These are phyloP conservation scores for Mallotus villosus DNA, from an alignment of 2,797 vertebrate genomes.

Conservation along the genomic window DNA sequence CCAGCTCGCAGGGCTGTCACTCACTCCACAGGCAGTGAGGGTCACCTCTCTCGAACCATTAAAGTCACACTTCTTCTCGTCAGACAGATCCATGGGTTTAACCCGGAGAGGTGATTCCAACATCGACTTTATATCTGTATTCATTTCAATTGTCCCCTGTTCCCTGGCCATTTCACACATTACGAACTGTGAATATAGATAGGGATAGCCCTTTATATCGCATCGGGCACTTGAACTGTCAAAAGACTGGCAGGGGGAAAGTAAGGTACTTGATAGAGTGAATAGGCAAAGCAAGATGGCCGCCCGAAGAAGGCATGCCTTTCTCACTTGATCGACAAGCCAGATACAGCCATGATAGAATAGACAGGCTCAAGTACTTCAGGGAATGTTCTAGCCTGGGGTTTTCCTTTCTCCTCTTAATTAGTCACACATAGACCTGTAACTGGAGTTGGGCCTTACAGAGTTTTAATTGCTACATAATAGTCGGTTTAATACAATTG, in stretches of 20 bases:
- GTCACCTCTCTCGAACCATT: neutral
- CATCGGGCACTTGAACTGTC: conserved; percentile 53
- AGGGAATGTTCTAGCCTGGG: conserved; percentile 62
- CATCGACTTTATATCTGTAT: too few species aligned
- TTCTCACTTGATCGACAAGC: conserved; percentile 66
- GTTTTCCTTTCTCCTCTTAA: conserved; percentile 69
- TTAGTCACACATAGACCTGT: conserved; percentile 71
- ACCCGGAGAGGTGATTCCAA: too few species aligned
- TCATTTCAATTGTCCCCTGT: neutral
- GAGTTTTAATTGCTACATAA: conserved; percentile 77
- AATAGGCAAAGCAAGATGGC: conserved; percentile 55
- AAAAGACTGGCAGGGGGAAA: conserved; percentile 35
- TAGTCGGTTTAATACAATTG: conserved; percentile 74
- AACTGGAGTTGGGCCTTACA: conserved; percentile 63
- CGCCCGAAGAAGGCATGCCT: conserved; percentile 50
- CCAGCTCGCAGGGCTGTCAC: conserved; percentile 19
- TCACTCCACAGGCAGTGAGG: conserved; percentile 5
- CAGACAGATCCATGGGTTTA: too few species aligned
- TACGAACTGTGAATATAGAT: neutral
- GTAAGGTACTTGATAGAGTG: conserved; percentile 53
- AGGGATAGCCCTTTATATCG: neutral
- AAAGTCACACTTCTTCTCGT: neutral
- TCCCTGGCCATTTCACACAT: neutral
- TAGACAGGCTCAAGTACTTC: conserved; percentile 59
- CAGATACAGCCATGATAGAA: conserved; percentile 57